Conservation (phyloP, 2,888 invertebrate species). For the Mimachlamys varia region DNA sequence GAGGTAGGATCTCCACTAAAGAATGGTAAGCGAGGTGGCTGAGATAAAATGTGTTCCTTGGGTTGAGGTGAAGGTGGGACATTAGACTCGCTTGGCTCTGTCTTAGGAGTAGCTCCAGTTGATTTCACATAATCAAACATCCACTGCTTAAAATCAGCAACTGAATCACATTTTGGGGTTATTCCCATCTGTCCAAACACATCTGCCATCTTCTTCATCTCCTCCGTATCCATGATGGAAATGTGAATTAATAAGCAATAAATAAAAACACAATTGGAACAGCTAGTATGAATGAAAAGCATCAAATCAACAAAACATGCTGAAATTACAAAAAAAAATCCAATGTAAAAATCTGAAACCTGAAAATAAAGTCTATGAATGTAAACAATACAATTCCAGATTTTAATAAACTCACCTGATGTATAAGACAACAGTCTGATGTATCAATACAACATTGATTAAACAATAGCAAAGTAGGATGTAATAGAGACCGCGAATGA, state of each 20-base stretch:
- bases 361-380: too few relatives aligned
- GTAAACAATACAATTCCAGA: too few relatives aligned
- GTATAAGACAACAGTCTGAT: too few relatives aligned
- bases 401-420: too few relatives aligned
- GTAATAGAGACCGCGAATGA: too few relatives aligned
- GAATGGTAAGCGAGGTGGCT: not conserved
- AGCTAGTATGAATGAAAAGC: too few relatives aligned
- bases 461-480: too few relatives aligned
- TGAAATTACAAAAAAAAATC: too few relatives aligned
- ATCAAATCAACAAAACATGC: too few relatives aligned
- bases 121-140: constrained; percentile 5
- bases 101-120: not conserved
- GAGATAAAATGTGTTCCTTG: not conserved
- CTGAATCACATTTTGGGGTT: not conserved
- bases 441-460: too few relatives aligned
- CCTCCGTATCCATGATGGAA: not conserved
- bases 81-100: not conserved
- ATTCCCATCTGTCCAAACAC: not conserved
- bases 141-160: not conserved
- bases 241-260: not conserved
- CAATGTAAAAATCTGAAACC: too few relatives aligned
- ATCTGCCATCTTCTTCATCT: constrained; percentile 14
- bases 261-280: too few relatives aligned
- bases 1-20: constrained; percentile 24
- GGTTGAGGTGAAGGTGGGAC: not conserved